These are phyloP conservation scores for Gryllus longicercus DNA, from an alignment of 2,888 invertebrate genomes.

Conservation along the genomic window DNA sequence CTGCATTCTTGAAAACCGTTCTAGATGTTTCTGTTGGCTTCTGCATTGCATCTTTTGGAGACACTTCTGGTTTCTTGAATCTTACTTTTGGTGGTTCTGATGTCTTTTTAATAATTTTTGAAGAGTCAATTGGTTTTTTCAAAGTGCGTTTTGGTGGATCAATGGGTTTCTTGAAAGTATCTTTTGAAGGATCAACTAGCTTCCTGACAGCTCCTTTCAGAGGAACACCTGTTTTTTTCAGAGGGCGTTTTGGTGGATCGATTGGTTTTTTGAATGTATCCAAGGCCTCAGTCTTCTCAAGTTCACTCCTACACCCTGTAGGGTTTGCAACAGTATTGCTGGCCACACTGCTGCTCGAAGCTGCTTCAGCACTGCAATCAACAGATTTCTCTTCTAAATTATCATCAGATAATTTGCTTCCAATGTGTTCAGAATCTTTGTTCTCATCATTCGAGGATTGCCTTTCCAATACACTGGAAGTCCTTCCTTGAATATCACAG, in stretches of 20 bases:
- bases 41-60: not conserved
- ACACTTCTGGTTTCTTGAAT: not conserved
- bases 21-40: not conserved
- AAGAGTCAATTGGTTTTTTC: not conserved
- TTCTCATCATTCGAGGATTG: not conserved
- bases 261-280: not conserved
- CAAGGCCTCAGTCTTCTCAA: not conserved
- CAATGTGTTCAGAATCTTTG: not conserved
- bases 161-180: not conserved
- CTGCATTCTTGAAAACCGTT: not conserved
- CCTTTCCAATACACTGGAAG: not conserved
- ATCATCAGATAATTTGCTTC: not conserved
- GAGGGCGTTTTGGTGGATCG: not conserved
- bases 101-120: not conserved
- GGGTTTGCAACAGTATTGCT: not conserved
- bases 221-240: not conserved
- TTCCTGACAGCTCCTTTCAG: not conserved
- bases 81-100: not conserved
- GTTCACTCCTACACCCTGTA: not conserved
- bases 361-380: not conserved
- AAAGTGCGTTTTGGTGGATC: conserved; percentile 1
- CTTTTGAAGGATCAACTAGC: not conserved
- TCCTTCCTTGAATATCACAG: not conserved
- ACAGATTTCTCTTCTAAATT: not conserved
- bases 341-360: not conserved